Base-by-base conservation (phyloP, 1,140 invertebrate genomes). In the Eumeta japonica region DNA sequence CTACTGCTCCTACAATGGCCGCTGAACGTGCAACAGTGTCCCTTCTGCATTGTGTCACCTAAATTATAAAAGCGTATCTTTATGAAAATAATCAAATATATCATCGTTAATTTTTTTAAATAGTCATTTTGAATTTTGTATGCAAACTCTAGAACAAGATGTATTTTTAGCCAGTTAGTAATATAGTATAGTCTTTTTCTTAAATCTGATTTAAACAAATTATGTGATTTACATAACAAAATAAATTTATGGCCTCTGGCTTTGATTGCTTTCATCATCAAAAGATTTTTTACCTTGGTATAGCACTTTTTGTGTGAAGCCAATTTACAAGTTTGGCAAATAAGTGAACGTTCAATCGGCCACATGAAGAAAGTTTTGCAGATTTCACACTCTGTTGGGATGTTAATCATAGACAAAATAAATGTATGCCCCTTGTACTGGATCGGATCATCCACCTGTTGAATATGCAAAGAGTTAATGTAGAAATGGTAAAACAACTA, bases 291-390 rank as follows among this genome's bases (percentile, higher is more conserved):
- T 57, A 62, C 67, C 70, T 89, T 90, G 34, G 77, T 79, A 52
- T 90, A 89, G 71, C 94, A 97, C 62, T 95, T 97, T 65, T 93
- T 94, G 70, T 98, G 94, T 55, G 92, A 93, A 1, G 91, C 92
- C 33, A 96, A 75, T 66, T 92, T 94, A 77, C 94, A 98, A 47
- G 84, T 90, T 81, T 89, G 72, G 70, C 85, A 81, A 42, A 81
- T 77, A 31, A 94, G 83, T 18, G 92, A 90, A 43, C 92, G 81
- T 60, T 97, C 93, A 29, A 94, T 89, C 18, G 94, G 90, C 93
- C 93, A 96, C 84, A 89, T 88, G 62, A 97, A 92, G 70, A 95
- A 91, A 1, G 89, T 90, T 50, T 86, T 88, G 75, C 94, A 98
- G 15, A 94, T 86, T 77, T 98, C 94, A 74, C 94, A 98, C 46